Conservation (phyloP, 2,797 vertebrate species). For the Australoheros facetus region DNA sequence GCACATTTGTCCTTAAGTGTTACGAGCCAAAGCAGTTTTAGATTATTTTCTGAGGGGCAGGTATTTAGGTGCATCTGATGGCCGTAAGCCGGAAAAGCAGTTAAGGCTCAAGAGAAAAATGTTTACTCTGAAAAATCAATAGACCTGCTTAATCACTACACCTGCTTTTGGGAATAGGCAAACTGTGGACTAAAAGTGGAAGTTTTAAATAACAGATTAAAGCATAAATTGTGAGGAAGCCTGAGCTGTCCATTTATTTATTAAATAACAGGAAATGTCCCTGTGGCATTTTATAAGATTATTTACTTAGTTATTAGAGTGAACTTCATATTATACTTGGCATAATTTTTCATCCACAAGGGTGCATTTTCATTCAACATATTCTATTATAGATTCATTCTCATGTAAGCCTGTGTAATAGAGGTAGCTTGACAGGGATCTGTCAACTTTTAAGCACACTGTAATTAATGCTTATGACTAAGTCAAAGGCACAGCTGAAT, state of each 20-base stretch:
- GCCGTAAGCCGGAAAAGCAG: constrained; percentile 7
- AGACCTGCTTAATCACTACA: neutral
- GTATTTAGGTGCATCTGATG: constrained; percentile 4
- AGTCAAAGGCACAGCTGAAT: neutral
- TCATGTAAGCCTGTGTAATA: neutral
- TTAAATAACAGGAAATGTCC: neutral
- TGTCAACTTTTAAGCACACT: neutral
- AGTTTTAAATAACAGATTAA: neutral
- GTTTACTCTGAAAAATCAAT: constrained; percentile 29
- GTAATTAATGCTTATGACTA: neutral
- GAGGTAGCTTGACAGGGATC: too few species aligned
- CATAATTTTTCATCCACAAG: neutral
- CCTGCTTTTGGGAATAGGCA: neutral
- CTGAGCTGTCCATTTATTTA: neutral
- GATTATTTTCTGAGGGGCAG: neutral
- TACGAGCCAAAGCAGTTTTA: neutral
- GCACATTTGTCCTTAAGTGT: neutral
- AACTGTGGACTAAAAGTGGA: neutral
- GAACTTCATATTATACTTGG: neutral
- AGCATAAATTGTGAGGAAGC: neutral
- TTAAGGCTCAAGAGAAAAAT: neutral
- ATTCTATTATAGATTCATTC: neutral
- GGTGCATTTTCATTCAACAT: neutral
- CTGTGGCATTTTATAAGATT: neutral
- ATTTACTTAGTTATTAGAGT: neutral